Conservation (phyloP, 1,140 invertebrate species). For the Drosophila tsacasi region DNA sequence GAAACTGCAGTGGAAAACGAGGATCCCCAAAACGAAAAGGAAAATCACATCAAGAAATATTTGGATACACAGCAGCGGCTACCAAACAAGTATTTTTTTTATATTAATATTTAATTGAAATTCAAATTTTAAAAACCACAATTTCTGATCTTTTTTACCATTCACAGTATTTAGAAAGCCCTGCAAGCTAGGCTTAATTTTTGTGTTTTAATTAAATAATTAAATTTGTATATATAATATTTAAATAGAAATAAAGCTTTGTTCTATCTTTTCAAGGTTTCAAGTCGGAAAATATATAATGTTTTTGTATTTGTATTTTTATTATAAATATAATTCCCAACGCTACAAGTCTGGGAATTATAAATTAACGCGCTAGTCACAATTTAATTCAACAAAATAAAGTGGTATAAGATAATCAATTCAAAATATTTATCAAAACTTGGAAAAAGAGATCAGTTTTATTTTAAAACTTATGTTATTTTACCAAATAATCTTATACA, state of each 20-base stretch:
- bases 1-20: conserved; percentile 20
- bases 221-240: not conserved
- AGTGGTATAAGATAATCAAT: not conserved
- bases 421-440: not conserved
- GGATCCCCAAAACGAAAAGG: conserved; percentile 9
- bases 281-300: not conserved
- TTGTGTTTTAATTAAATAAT: not conserved
- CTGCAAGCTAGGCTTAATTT: not conserved
- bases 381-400: not conserved
- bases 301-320: too few species aligned
- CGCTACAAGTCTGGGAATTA: too few species aligned
- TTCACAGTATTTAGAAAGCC: not conserved
- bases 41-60: conserved; percentile 17
- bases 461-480: not conserved
- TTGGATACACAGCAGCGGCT: conserved; percentile 14
- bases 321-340: too few species aligned
- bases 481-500: too few species aligned
- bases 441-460: not conserved
- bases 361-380: too few species aligned
- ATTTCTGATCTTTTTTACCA: not conserved
- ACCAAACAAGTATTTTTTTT: not conserved
- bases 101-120: not conserved
- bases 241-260: too few species aligned
- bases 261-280: not conserved
- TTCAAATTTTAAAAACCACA: not conserved